Evolutionary conservation across 2,888 invertebrate species (phyloP), one percentile per base, ranked within the genome.

Genomic region (Oegoconia quadripuncta): DNA sequence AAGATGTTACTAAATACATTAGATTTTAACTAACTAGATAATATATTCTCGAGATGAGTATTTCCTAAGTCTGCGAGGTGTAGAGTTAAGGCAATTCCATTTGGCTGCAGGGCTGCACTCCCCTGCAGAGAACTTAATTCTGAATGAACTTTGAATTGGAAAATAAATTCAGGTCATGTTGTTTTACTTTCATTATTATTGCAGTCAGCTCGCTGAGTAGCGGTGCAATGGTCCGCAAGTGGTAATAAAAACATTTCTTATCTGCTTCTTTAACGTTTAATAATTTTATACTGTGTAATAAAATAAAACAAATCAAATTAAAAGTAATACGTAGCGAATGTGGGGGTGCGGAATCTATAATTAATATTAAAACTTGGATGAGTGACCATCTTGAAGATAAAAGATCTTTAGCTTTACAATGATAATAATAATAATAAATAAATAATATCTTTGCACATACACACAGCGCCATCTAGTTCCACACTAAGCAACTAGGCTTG

Each of bases 71-170:
- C 59, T 55, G 59, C 49, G 57, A 62, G 61, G 66, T 67, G 65
- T 59, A 62, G 59, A 63, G 60, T 71, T 67, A 66, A 70, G 67
- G 68, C 71, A 75, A 77, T 74, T 65, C 71, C 71, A 74, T 75
- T 76, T 71, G 59, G 69, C 71, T 70, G 63, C 62, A 59, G 63
- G 66, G 64, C 27, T 27, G 27, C 27, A 27, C 64, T 65, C 62
- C 56, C 60, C 61, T 59, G 58, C 55, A 59, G 51, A 49, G 52
- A 73, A 72, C 64, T 78, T 76, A 70, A 75, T 74, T 71, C 67
- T 61, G 69, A 73, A 71, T 68, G 71, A 73, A 75, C 71, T 75
- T 74, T 64, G 70, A 72, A 78, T 75, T 72, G 65, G 64, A 70
- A 70, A 75, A 71, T 76, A 72, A 75, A 74, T 74, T 71, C 64